Conservation (phyloP, 2,797 vertebrate genomes). For the Myotis pilosus region DNA sequence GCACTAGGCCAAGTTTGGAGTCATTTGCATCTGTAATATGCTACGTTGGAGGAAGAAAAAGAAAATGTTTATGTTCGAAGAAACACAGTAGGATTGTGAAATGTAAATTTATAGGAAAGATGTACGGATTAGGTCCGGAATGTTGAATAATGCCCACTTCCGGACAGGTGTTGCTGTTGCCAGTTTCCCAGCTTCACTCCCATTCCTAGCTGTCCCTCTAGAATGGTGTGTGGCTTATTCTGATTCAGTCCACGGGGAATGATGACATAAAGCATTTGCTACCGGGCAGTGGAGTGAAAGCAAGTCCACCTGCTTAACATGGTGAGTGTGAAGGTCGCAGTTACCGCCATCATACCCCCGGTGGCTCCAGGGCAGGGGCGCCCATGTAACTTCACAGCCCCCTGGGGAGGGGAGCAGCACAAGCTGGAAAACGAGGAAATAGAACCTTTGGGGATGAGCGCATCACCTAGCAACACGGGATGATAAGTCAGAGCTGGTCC, state of each 20-base stretch:
- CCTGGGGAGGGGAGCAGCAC: background rate
- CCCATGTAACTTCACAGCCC: background rate
- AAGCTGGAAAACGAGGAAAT: background rate
- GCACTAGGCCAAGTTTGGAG: background rate
- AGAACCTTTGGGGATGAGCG: background rate
- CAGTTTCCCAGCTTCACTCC: background rate
- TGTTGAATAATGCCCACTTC: background rate
- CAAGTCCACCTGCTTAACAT: background rate
- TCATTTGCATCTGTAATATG: background rate
- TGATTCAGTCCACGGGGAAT: background rate
- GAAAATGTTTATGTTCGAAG: background rate
- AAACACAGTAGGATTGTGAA: background rate
- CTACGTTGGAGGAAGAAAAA: background rate
- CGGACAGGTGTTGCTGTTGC: background rate
- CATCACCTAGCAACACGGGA: background rate
- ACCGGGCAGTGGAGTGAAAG: background rate
- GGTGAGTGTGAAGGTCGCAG: background rate
- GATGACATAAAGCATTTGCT: background rate
- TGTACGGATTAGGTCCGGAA: background rate
- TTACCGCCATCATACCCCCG: background rate
- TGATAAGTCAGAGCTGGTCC: background rate
- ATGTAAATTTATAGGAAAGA: background rate
- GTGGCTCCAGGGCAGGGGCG: background rate
- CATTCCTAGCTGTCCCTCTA: background rate
- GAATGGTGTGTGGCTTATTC: background rate